Conservation (phyloP, 64 coral and sea anemone species). For the Anthopleura sola region DNA sequence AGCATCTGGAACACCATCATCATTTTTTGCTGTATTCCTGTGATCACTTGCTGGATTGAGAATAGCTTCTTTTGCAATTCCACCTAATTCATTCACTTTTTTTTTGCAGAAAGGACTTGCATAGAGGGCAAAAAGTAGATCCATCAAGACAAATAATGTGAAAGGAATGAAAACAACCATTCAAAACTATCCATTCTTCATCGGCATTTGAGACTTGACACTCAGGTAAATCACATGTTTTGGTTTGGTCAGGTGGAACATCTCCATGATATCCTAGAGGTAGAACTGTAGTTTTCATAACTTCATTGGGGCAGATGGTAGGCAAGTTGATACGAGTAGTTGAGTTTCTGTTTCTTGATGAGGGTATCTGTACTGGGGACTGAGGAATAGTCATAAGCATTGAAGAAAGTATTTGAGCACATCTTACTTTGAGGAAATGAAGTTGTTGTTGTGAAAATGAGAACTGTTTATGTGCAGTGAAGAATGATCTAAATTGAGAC, state of each 20-base stretch:
- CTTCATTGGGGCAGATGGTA: not conserved
- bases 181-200: slow-evolving; percentile 35
- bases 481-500: slow-evolving; percentile 21
- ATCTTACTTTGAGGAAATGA: slow-evolving; percentile 26
- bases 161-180: slow-evolving; percentile 54
- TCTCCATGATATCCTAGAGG: slow-evolving; percentile 27
- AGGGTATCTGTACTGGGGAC: not conserved
- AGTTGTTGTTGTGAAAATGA: slow-evolving; percentile 36
- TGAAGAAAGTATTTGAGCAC: slow-evolving; percentile 38
- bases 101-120: slow-evolving; percentile 40
- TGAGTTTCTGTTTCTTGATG: slow-evolving; percentile 1
- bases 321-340: not conserved
- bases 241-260: slow-evolving; percentile 20
- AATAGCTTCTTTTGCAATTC: too few relatives aligned
- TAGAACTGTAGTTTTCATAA: slow-evolving; percentile 9
- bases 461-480: not conserved
- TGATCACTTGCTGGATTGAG: slow-evolving; percentile 28
- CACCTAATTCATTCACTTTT: slow-evolving; percentile 25
- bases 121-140: slow-evolving; percentile 22
- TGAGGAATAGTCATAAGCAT: not conserved
- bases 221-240: slow-evolving; percentile 38
- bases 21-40: not conserved
- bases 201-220: not conserved
- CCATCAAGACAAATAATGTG: slow-evolving; percentile 38
- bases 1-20: not conserved